These are phyloP conservation scores for Epistrophella euchroma DNA, from an alignment of 2,888 invertebrate species.

Conservation along the genomic window DNA sequence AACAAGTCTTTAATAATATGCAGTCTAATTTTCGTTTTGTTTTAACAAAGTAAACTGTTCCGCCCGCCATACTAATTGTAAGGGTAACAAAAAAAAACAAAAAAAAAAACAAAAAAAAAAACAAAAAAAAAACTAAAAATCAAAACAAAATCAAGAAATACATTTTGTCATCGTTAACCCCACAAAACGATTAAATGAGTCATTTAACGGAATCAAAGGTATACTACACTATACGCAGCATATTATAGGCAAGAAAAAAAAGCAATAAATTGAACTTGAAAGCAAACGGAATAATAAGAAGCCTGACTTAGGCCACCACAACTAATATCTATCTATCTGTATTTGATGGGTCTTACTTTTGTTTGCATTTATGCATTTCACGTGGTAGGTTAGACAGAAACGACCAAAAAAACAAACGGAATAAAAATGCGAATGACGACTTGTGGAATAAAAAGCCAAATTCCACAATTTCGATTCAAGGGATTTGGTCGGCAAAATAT, in stretches of 20 bases:
- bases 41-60: too few species aligned
- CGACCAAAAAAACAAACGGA: slow-evolving; percentile 31
- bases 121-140: slow-evolving; percentile 26
- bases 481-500: slow-evolving; percentile 33
- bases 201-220: slow-evolving; percentile 62
- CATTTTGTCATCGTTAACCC: slow-evolving; percentile 59
- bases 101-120: slow-evolving; percentile 25
- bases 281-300: slow-evolving; percentile 56
- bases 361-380: slow-evolving; percentile 56
- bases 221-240: slow-evolving; percentile 18
- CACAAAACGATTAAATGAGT: slow-evolving; percentile 45
- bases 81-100: slow-evolving; percentile 39
- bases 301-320: not conserved
- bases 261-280: slow-evolving; percentile 14
- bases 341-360: slow-evolving; percentile 47
- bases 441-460: slow-evolving; percentile 43
- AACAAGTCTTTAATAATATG: too few species aligned
- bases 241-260: not conserved
- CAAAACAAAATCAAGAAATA: slow-evolving; percentile 25
- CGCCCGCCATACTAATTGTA: slow-evolving; percentile 31
- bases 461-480: slow-evolving; percentile 77
- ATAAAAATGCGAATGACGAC: slow-evolving; percentile 59
- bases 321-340: slow-evolving; percentile 21
- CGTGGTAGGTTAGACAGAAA: not conserved
- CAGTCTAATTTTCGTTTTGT: too few species aligned